Evolutionary conservation across 2,888 invertebrate genomes (phyloP), one percentile per base, ranked within the genome.

Genomic region (Tipula helvola): DNA sequence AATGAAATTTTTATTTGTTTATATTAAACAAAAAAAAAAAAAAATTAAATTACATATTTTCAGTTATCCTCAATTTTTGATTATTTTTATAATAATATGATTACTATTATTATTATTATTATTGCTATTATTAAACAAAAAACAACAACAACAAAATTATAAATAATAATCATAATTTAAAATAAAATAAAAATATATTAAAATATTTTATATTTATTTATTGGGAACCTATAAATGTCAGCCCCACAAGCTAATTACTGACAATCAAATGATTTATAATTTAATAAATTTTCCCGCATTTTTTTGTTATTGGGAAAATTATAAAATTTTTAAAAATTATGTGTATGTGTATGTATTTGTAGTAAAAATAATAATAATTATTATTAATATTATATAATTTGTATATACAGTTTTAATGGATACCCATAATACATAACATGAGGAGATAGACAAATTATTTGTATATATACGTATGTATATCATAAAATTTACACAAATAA

Each of bases 241-340:
- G 85, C 41, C 85, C 85, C 85, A 85, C 85, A 85, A 85, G 85
- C 85, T 85, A 85, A 85, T 85, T 85, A 85, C 85, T 85, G 85
- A 85, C 85, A 85, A 85, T 85, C 85, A 85, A 84, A 44, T 85
- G 85, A 85, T 85, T 85, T 85, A 85, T 85, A 85, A 85, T 85
- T 85, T 85, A 85, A 85, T 85, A 85, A 85, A 85, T 85, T 85
- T 85, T 85, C 85, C 85, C 39, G 39, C 39, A 85, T 85, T 36
- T 85, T 39, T 39, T n/a, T 42, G 10, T 28, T 71, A 10, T 71
- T 71, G 28, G 28, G 10, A 71, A 71, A 71, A 71, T 28, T 71
- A 71, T 28, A 71, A 71, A 71, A 52, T 16, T 5, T 71, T 71
- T 71, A 71, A 71, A 71, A 71, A 71, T 71, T 71, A 71, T 71